Base-by-base conservation (phyloP, 1,140 invertebrate species). In the Pentalonia nigronervosa region DNA sequence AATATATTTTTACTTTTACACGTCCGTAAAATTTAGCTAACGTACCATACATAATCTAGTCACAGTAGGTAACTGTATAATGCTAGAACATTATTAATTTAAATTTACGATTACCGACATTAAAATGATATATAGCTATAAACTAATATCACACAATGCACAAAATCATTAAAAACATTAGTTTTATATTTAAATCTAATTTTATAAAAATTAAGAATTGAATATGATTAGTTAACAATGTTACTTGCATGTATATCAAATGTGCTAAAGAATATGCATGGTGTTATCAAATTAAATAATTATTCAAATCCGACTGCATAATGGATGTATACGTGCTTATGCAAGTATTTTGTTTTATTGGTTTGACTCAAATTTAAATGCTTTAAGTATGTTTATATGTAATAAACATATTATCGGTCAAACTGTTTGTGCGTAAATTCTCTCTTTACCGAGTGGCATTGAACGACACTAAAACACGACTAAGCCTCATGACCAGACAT, bases 391-490 rank as follows among this genome's bases (percentile, higher is more conserved):
- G 30, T 67, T 67, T 67, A 67, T 76, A 17, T n/a, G 30, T 87
- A 30, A 50, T 45, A 30, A 90, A 41, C 25, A 60, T 60, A 60
- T 60, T 41, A 45, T 36, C 88, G 53, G 88, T 41, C 88, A 60
- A 89, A 88, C 48, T 17, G 23, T 41, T 41, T n/a, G 67, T 34
- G 45, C 45, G 90, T 91, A 83, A 91, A 91, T 81, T 91, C 89
- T 60, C 36, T 93, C 76, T 53, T 93, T 93, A 14, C 91, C 34
- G 91, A 93, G 34, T 84, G 91, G 36, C 91, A 93, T 93, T 93
- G 91, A 93, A 84, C 91, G 91, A 93, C 67, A 84, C 91, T 86
- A 93, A 93, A 92, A 93, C 76, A 93, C 76, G 91, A 84, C 81
- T 84, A 45, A 93, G 81, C 50, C 81, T 86, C 48, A 93, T 93